Conservation (phyloP, 2,113 vertebrate species). For the Eurypyga helias region DNA sequence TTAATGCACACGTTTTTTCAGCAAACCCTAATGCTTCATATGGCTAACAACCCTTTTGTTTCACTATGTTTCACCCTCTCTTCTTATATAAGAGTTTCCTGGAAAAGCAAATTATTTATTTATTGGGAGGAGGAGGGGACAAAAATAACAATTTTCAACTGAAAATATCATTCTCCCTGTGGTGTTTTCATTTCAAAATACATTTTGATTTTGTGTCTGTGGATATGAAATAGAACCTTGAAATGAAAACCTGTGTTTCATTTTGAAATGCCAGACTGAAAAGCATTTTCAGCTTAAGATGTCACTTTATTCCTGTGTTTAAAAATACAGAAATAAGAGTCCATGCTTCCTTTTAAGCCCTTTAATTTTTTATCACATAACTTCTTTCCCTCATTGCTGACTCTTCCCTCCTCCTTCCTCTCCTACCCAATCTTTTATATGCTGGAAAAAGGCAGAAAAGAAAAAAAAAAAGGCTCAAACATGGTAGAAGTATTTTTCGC, state of each 20-base stretch:
- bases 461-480: background rate
- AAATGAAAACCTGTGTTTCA: conserved; percentile 37
- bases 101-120: conserved; percentile 20
- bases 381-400: background rate
- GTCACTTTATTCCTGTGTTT: background rate
- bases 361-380: background rate
- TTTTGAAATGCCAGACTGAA: conserved; percentile 22
- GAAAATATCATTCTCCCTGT: background rate
- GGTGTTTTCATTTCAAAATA: background rate
- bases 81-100: background rate
- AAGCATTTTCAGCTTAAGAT: background rate
- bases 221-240: background rate
- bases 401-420: background rate
- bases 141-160: background rate
- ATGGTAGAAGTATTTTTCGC: background rate
- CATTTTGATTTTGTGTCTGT: background rate
- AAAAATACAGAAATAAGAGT: background rate
- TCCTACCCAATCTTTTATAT: background rate
- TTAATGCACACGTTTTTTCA: background rate
- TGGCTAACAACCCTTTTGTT: background rate
- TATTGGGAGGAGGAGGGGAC: background rate
- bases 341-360: background rate
- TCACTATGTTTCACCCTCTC: background rate
- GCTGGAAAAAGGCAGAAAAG: background rate
- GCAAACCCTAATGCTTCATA: background rate